These are phyloP conservation scores for Micromesistius poutassou DNA, from an alignment of 2,797 vertebrate species.

Conservation along the genomic window DNA sequence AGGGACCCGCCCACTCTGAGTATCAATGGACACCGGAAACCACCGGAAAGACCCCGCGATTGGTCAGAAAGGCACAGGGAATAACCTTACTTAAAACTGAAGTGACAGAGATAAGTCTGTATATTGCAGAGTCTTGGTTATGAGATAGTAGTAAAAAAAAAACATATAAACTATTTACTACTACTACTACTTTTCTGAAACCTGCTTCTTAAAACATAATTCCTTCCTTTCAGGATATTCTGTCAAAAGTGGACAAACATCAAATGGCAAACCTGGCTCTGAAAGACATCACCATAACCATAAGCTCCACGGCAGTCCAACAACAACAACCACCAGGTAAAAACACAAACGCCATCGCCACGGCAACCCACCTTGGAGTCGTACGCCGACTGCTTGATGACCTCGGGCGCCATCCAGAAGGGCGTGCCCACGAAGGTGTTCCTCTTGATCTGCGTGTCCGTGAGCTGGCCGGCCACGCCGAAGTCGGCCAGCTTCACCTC, in stretches of 20 bases:
- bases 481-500: slow-evolving; percentile 98
- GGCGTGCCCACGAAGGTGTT: slow-evolving; percentile 98
- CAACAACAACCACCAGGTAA: not conserved
- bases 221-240: not conserved
- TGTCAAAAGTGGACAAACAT: not conserved
- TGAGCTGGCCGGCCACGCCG: slow-evolving; percentile 94
- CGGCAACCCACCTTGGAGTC: slow-evolving; percentile 86
- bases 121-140: not conserved
- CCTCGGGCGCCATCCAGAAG: slow-evolving; percentile 99
- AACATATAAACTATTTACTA: not conserved
- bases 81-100: not conserved
- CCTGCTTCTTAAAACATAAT: no score
- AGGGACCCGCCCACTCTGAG: not conserved
- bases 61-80: not conserved
- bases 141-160: not conserved
- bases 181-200: no score
- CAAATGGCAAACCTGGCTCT: not conserved
- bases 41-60: not conserved
- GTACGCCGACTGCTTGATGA: slow-evolving; percentile 97
- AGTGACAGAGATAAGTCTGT: not conserved
- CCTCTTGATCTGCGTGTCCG: slow-evolving; percentile 97
- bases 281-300: not conserved
- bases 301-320: not conserved
- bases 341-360: not conserved
- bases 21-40: not conserved